Percentiles rank a stretch among this genome's conserved stretches.
Evolutionary conservation across 2,797 vertebrate genomes (phyloP).

Genomic region (Anabas testudineus): DNA sequence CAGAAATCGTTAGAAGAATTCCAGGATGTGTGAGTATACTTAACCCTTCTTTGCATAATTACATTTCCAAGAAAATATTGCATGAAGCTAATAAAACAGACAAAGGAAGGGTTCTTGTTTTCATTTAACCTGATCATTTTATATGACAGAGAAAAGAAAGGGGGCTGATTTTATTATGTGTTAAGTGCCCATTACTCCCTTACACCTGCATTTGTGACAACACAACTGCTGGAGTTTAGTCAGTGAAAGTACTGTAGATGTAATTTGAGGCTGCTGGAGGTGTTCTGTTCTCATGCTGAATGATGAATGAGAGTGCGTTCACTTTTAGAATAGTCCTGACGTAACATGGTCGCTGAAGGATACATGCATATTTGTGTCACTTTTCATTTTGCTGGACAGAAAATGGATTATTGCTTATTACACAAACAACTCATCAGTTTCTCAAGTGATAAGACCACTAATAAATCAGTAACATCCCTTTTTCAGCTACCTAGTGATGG

Average conservation of each 20-base stretch:
- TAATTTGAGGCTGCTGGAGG: constrained; percentile 52
- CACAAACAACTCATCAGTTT: background rate
- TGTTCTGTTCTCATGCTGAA: constrained; percentile 54
- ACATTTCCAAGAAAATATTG: background rate
- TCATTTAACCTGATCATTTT: constrained; percentile 10
- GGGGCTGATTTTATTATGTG: constrained; percentile 6
- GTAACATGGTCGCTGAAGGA: background rate
- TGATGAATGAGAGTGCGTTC: constrained; percentile 61
- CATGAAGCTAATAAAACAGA: background rate
- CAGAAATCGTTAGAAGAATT: constrained; percentile 99
- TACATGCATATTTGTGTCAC: background rate
- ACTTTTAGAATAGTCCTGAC: constrained; percentile 36
- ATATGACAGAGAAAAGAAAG: constrained; percentile 4
- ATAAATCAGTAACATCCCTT: background rate
- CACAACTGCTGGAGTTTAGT: constrained; percentile 16
- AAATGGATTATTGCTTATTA: background rate
- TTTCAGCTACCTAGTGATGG: constrained; percentile 98
- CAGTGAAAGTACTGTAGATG: constrained; percentile 54
- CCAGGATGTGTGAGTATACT: constrained; percentile 96
- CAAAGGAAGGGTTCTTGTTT: background rate
- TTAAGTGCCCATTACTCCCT: constrained; percentile 26
- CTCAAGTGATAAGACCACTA: background rate
- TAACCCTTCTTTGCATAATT: constrained; percentile 12
- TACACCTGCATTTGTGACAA: constrained; percentile 29
- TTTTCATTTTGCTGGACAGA: constrained; percentile 4